Evolutionary conservation across 1,140 invertebrate genomes (phyloP).

Genomic region (Micrasema minimum): DNA sequence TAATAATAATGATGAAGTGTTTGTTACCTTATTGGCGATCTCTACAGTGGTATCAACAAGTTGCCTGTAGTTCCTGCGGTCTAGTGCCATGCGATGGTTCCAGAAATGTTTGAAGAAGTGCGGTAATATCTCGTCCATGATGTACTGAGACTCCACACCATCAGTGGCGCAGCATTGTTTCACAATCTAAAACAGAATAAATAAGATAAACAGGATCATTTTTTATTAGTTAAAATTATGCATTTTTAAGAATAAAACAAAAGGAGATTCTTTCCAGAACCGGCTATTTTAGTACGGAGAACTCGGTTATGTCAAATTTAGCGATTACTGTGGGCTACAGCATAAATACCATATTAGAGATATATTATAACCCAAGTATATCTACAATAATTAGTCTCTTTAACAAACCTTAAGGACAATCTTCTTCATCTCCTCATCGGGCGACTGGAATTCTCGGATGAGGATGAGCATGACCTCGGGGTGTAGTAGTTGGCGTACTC

Average conservation of each 20-base stretch:
- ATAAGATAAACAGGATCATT: too few relatives aligned
- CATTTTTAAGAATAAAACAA: too few relatives aligned
- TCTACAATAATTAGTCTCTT: too few relatives aligned
- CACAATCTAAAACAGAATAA: constrained; percentile 82
- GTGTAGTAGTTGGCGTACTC: constrained; percentile 99
- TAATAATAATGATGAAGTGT: neutral
- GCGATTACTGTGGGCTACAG: too few relatives aligned
- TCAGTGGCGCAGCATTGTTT: constrained; percentile 99
- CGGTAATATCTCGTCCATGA: constrained; percentile 98
- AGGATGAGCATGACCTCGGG: constrained; percentile 99
- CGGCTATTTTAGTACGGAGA: too few relatives aligned
- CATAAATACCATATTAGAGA: too few relatives aligned
- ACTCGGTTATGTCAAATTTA: too few relatives aligned
- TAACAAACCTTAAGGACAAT: constrained; percentile 99
- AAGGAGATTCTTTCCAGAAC: too few relatives aligned
- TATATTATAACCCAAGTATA: too few relatives aligned
- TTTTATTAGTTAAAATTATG: too few relatives aligned
- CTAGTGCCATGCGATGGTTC: constrained; percentile 99
- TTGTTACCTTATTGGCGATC: constrained; percentile 92
- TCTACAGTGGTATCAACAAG: constrained; percentile 99
- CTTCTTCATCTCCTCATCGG: constrained; percentile 99
- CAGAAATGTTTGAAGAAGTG: constrained; percentile 99
- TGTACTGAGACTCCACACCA: constrained; percentile 99
- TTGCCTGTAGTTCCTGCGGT: constrained; percentile 97
- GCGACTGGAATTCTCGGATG: constrained; percentile 99